Evolutionary conservation across 1,140 invertebrate species (phyloP), one percentile per base, ranked within the genome.

Genomic region (Microplitis demolitor): DNA sequence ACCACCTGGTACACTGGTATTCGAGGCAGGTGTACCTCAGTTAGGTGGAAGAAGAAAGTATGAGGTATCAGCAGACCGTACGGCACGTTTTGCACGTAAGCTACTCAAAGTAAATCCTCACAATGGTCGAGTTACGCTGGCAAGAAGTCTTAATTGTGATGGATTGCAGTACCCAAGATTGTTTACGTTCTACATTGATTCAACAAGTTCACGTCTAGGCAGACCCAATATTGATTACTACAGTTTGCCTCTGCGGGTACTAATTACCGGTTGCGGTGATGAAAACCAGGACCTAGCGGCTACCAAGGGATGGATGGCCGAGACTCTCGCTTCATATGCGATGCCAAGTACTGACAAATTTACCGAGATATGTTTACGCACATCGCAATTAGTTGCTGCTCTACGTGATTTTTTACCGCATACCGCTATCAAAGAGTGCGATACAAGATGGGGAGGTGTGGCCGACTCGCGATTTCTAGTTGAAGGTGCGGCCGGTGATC

Each of bases 141-240:
- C 91, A 71, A 91, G 91, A 75, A 85, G 87, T 13, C 84, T 96
- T n/a, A 89, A 90, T 76, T 96, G 95, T 85, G 91, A 95, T 73
- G 93, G 93, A 35, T 88, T 95, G 6, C 91, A 92, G 66, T 95
- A 96, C 79, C 93, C 94, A 0, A 92, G 94, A 76, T 88, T 96
- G 14, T 95, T 96, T 83, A 95, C 94, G 4, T 90, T 95, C 76
- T 94, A 95, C 85, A 91, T 96, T 69, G 95, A 96, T 79, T 95
- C 94, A 13, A 93, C 92, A 33, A 93, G 94, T 51, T 93, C 93
- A 77, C 88, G 92, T 54, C 88, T 94, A 37, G 85, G 85, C 33
- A 77, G 86, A 9, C 89, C 91, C 4, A 94, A 93, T 67, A 91
- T 96, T 54, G 93, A 96, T 78, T 96, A 95, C 79, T 95, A 94